Evolutionary conservation across 1,140 invertebrate species (phyloP).

Genomic region (Octopus sinensis): DNA sequence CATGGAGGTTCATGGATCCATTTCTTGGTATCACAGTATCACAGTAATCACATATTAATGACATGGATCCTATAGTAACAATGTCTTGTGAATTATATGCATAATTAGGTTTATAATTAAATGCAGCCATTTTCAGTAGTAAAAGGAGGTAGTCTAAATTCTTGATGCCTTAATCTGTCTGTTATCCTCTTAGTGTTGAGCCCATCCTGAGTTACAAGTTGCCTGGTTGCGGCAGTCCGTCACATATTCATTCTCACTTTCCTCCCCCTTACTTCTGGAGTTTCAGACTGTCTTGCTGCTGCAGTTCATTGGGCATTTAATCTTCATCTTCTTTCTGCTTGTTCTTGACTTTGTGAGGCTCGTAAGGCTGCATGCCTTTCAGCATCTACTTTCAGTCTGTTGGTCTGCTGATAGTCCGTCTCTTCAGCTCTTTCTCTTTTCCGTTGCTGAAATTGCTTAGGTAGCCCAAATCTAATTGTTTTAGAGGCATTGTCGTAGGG

Average conservation of each 20-base stretch:
- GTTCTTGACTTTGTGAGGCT: not conserved
- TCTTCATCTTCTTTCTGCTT: not conserved
- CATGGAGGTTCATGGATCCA: not conserved
- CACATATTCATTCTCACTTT: not conserved
- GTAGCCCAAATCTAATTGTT: not conserved
- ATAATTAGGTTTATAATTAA: not conserved
- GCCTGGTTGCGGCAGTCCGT: not conserved
- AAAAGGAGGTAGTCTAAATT: not conserved
- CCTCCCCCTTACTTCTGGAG: not conserved
- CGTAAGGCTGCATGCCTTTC: not conserved
- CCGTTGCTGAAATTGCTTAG: not conserved
- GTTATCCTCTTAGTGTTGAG: not conserved
- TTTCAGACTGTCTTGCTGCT: not conserved
- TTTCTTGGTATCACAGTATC: not conserved
- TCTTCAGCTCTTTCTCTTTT: not conserved
- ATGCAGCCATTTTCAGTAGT: not conserved
- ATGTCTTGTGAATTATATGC: not conserved
- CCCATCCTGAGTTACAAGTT: not conserved
- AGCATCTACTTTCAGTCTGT: not conserved
- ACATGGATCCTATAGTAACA: too few species aligned
- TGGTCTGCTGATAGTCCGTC: not conserved
- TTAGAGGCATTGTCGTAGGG: not conserved
- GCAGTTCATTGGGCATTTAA: not conserved
- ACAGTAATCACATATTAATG: too few species aligned
- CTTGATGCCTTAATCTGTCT: not conserved